phyloP scores from a whole-genome alignment of 2,797 vertebrate species.

The Choloepus didactylus region DNA sequence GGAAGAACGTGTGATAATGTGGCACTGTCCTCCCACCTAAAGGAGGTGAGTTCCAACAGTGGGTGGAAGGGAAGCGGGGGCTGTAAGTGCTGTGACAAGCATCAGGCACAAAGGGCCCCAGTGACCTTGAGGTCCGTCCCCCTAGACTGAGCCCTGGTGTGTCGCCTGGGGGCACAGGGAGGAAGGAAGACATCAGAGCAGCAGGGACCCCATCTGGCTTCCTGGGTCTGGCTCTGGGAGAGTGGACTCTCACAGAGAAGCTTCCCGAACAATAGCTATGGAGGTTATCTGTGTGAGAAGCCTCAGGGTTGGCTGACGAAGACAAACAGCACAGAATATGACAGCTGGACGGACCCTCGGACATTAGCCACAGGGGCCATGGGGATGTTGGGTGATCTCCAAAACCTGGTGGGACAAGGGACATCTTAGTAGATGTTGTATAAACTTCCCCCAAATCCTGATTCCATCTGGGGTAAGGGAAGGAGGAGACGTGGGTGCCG shows the following conservation, averaged over 20 bases:
- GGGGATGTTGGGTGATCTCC: background rate
- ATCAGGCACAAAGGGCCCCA: no score
- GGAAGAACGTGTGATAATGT: no score
- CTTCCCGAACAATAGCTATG: background rate
- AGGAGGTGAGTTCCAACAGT: no score
- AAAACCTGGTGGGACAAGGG: background rate
- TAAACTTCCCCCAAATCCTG: background rate
- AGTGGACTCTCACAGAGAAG: background rate
- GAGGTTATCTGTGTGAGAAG: background rate
- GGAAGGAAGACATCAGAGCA: no score
- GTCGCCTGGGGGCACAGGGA: no score
- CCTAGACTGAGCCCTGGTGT: no score
- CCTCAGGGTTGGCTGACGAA: background rate
- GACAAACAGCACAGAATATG: background rate
- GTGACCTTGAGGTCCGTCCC: no score
- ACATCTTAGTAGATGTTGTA: background rate
- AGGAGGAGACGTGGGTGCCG: background rate
- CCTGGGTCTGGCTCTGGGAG: background rate
- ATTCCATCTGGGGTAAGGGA: background rate
- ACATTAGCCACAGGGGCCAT: fast-evolving
- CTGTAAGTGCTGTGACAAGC: no score
- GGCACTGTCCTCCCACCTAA: no score
- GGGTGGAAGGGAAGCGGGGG: no score
- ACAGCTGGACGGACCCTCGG: background rate
- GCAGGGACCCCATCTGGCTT: no score